Percentiles rank a stretch among this genome's conserved stretches.
Evolutionary conservation across 2,888 invertebrate genomes (phyloP).

Genomic region (Timandra comae): DNA sequence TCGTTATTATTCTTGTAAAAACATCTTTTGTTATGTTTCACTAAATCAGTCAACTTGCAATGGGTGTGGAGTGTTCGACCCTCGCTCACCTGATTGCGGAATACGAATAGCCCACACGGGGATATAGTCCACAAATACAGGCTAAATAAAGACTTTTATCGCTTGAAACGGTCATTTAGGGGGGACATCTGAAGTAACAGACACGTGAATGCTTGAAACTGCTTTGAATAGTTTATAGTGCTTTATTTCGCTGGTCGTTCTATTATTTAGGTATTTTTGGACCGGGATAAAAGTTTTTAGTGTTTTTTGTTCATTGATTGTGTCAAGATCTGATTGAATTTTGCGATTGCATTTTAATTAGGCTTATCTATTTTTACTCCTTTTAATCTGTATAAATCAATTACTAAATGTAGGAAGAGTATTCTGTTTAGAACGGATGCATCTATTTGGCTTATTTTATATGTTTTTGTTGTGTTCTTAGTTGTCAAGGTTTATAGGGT

Average conservation of each 20-base stretch:
- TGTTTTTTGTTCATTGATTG: too few relatives aligned
- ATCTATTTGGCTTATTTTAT: too few relatives aligned
- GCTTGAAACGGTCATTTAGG: constrained; percentile 22
- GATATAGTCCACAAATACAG: constrained; percentile 37
- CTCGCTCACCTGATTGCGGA: constrained; percentile 57
- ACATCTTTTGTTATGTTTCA: constrained; percentile 29
- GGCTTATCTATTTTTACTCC: too few relatives aligned
- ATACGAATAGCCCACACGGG: constrained; percentile 45
- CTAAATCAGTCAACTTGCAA: constrained; percentile 43
- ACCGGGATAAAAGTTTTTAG: too few relatives aligned
- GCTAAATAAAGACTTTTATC: constrained; percentile 43
- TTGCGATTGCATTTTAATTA: too few relatives aligned
- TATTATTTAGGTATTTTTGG: constrained; percentile 46
- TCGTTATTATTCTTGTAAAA: constrained; percentile 25
- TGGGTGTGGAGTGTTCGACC: constrained; percentile 47
- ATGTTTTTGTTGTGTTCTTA: too few relatives aligned
- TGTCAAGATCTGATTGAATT: too few relatives aligned
- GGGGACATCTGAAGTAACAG: constrained; percentile 35
- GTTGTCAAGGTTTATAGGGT: too few relatives aligned
- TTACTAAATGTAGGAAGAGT: too few relatives aligned
- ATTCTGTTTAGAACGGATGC: too few relatives aligned
- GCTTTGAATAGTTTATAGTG: constrained; percentile 49
- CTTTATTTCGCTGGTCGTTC: constrained; percentile 38
- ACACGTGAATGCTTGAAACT: constrained; percentile 44
- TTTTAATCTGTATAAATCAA: too few relatives aligned